Conservation (phyloP, 2,113 vertebrate genomes). For the Vanacampus margaritifer region DNA sequence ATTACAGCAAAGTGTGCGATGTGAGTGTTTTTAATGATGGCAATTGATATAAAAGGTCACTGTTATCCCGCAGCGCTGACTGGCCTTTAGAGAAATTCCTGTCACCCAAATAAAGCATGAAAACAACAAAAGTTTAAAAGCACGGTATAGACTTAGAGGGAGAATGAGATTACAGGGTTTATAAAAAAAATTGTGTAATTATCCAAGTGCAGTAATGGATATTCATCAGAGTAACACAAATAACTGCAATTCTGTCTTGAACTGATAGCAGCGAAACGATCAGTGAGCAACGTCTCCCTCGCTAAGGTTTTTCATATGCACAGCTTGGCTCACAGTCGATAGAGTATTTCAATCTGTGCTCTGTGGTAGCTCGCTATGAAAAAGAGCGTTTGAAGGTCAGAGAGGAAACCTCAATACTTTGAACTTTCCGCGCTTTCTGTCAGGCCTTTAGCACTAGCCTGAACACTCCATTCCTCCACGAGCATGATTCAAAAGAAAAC, state of each 20-base stretch:
- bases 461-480: conserved; percentile 45
- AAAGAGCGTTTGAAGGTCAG: conserved; percentile 60
- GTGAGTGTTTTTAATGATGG: conserved; percentile 40
- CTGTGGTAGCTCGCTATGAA: conserved; percentile 54
- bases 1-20: conserved; percentile 31
- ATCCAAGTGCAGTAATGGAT: conserved; percentile 3
- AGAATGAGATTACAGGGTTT: background rate
- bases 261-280: conserved; percentile 56
- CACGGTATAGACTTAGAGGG: background rate
- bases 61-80: conserved; percentile 10
- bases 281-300: conserved; percentile 56
- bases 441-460: conserved; percentile 48
- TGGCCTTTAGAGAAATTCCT: conserved; percentile 31
- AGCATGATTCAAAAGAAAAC: conserved; percentile 49
- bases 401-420: conserved; percentile 56
- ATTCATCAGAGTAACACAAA: conserved; percentile 54
- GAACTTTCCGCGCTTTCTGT: conserved; percentile 54
- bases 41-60: conserved; percentile 45
- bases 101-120: conserved; percentile 8
- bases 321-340: conserved; percentile 66
- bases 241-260: conserved; percentile 44
- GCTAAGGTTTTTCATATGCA: conserved; percentile 61
- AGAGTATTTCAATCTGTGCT: conserved; percentile 60
- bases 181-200: conserved; percentile 6
- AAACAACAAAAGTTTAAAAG: conserved; percentile 10